Evolutionary conservation across 2,797 vertebrate genomes (phyloP), one percentile per base, ranked within the genome.

Genomic region (Malurus splendens): DNA sequence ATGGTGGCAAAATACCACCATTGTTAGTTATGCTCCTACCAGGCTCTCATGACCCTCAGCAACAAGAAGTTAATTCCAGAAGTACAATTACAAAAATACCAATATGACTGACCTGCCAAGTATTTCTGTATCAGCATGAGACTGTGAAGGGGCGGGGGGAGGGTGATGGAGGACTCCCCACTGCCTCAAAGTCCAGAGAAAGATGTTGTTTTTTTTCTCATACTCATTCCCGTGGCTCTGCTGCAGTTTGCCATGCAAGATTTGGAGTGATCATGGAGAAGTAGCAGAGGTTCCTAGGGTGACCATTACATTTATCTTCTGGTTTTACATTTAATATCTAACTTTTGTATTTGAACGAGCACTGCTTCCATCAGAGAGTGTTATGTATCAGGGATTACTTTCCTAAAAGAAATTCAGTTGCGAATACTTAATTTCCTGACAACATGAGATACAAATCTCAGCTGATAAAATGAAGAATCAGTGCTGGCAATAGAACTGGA

Each of bases 21-120:
- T 94, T 95, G 91, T 95, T 75, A 76, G 39, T 72, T 79, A 81
- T 85, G 70, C 78, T 95, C 68, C 74, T 59, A 79, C 78, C 2
- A 62, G n/a, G 51, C 90, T 95, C 93, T 93, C 95, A 94, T 93
- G 95, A 93, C 94, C 94, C 83, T 61, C 70, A 79, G 72, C 41
- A 89, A 72, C 79, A 82, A 92, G 82, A 92, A 94, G 91, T 89
- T 85, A 90, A 90, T 93, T 90, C 86, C 93, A 94, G 90, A 94
- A 95, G 87, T 90, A 92, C 88, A 87, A 90, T 95, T 90, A 91
- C 51, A 85, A 92, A 94, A 92, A 91, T 91, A 91, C 93, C 90
- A 92, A 91, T 95, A 84, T 89, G 82, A 72, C 91, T 88, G 86
- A 91, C 92, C 82, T 87, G 80, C 82, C 82, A 93, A 93, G 78